A percentile compares a stretch with the other conserved stretches of the same genome.
Evolutionary conservation across 2,797 vertebrate genomes (phyloP).

Genomic region (Sphaeramia orbicularis): DNA sequence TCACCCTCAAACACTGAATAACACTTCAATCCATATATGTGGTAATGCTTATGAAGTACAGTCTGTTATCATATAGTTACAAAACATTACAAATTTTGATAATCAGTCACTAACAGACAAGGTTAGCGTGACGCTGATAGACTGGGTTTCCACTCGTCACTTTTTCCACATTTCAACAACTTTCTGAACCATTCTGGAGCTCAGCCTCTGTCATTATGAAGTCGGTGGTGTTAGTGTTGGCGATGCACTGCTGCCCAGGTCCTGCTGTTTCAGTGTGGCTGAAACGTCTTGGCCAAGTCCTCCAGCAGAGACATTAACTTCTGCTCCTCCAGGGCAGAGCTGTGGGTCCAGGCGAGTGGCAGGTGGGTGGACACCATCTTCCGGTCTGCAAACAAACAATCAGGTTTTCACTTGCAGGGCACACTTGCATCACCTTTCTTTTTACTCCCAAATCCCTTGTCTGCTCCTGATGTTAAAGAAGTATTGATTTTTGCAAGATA

Average conservation of each 20-base stretch:
- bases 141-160: conserved; percentile 23
- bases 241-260: background rate
- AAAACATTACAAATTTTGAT: conserved; percentile 14
- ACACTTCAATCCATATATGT: conserved; percentile 1
- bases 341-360: conserved; percentile 87
- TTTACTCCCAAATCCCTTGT: background rate
- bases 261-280: conserved; percentile 79
- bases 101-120: conserved; percentile 6
- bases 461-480: background rate
- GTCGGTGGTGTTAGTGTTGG: conserved; percentile 39
- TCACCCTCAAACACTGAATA: conserved; percentile 42
- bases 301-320: conserved; percentile 85
- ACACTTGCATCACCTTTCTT: background rate
- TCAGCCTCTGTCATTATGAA: conserved; percentile 28
- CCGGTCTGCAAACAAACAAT: conserved; percentile 77
- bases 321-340: conserved; percentile 84
- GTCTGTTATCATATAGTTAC: conserved; percentile 9
- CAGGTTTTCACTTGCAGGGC: background rate
- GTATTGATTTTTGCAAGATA: background rate
- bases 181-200: background rate
- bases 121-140: conserved; percentile 21
- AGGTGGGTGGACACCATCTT: conserved; percentile 82
- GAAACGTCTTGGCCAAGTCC: conserved; percentile 84
- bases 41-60: conserved; percentile 15
- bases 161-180: background rate